Evolutionary conservation across 1,140 invertebrate species (phyloP).

Genomic region (Trichonephila clavipes): DNA sequence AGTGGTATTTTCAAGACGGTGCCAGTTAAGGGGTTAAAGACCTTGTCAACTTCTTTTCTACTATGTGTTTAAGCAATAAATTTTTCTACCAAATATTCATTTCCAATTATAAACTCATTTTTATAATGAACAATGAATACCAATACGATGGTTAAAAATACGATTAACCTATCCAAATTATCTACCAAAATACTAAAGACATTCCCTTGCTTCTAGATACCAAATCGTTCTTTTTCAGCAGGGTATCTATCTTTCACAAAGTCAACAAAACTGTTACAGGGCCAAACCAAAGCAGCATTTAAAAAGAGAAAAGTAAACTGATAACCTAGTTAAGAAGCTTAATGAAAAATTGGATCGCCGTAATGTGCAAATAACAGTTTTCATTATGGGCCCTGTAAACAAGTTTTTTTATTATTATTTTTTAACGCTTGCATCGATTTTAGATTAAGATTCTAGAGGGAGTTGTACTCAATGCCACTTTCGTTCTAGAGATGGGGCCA

Average conservation of each 20-base stretch:
- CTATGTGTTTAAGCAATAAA: too few relatives aligned
- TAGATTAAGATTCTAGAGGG: conserved; percentile 48
- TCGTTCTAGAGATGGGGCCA: background rate
- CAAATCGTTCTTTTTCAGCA: background rate
- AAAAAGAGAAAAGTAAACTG: conserved; percentile 48
- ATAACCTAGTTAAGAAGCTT: conserved; percentile 61
- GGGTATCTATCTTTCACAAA: background rate
- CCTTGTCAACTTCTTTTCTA: too few relatives aligned
- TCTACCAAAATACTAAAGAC: background rate
- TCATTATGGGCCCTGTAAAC: conserved; percentile 52
- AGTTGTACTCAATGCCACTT: background rate
- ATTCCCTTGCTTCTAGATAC: background rate
- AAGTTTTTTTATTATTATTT: background rate
- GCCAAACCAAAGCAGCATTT: conserved; percentile 23
- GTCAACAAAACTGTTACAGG: conserved; percentile 23
- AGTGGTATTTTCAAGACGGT: too few relatives aligned
- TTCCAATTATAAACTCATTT: too few relatives aligned
- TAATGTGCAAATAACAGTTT: conserved; percentile 70
- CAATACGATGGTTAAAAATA: too few relatives aligned
- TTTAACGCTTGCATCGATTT: conserved; percentile 46
- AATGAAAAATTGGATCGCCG: conserved; percentile 65
- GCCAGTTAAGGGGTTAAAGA: too few relatives aligned
- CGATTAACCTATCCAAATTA: too few relatives aligned
- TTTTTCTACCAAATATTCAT: too few relatives aligned
- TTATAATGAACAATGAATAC: too few relatives aligned